A percentile compares a stretch with the other conserved stretches of the same genome.
Conservation (phyloP, 2,888 invertebrate species). For the Pheosia tremula region DNA sequence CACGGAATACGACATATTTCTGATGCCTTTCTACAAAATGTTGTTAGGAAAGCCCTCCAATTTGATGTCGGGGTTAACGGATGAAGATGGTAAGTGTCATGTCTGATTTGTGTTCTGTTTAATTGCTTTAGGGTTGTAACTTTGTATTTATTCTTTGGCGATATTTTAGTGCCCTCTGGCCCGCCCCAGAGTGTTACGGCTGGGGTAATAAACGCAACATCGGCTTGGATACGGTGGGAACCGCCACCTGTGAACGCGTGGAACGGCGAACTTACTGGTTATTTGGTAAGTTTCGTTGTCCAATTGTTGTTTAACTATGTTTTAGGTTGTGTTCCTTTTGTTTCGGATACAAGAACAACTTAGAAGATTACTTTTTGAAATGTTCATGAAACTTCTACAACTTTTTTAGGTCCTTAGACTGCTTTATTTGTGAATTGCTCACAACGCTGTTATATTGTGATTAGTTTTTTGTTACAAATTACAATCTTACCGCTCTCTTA, state of each 20-base stretch:
- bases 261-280: slow-evolving; percentile 93
- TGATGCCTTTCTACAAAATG: slow-evolving; percentile 94
- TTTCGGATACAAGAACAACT: slow-evolving; percentile 22
- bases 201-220: slow-evolving; percentile 92
- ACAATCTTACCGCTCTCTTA: not conserved
- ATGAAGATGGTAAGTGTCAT: slow-evolving; percentile 88
- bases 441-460: not conserved
- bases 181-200: slow-evolving; percentile 92
- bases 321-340: slow-evolving; percentile 45
- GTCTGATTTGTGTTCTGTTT: slow-evolving; percentile 32
- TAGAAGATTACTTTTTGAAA: slow-evolving; percentile 10
- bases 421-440: not conserved
- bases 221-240: slow-evolving; percentile 92
- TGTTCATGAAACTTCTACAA: not conserved
- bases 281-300: slow-evolving; percentile 87
- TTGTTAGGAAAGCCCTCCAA: slow-evolving; percentile 97
- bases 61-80: slow-evolving; percentile 92
- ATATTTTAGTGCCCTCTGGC: slow-evolving; percentile 89
- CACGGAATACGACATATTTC: slow-evolving; percentile 95
- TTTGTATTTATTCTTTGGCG: slow-evolving; percentile 40
- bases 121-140: slow-evolving; percentile 17
- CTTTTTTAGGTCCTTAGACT: not conserved
- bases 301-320: slow-evolving; percentile 42
- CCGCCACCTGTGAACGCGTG: slow-evolving; percentile 90
- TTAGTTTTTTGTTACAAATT: not conserved